These are phyloP conservation scores for Chrysogorgia sp. DNA, from an alignment of 92 coral and sea anemone species.

Conservation along the genomic window DNA sequence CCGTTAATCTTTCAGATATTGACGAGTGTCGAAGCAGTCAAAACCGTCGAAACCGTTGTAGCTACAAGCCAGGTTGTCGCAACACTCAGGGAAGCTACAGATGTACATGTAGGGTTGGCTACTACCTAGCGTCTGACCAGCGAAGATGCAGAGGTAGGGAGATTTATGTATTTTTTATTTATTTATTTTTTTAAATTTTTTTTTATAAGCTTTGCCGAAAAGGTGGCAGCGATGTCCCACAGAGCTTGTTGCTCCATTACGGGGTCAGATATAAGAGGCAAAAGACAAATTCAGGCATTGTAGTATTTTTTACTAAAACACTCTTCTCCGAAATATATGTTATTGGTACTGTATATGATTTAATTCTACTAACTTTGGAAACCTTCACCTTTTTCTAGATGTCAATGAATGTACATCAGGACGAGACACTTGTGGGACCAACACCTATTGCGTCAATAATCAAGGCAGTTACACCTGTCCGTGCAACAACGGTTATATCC, in stretches of 20 bases:
- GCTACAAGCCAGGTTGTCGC: slow-evolving; percentile 12
- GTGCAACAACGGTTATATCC: neutral
- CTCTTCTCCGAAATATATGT: neutral
- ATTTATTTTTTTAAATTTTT: too few relatives aligned
- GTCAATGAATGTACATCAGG: slow-evolving; percentile 14
- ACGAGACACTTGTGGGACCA: neutral
- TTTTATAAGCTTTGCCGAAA: neutral
- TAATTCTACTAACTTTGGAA: too few relatives aligned
- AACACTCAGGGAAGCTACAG: slow-evolving; percentile 23
- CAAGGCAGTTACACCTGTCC: slow-evolving; percentile 12
- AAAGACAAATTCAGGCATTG: too few relatives aligned
- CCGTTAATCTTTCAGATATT: slow-evolving; percentile 15
- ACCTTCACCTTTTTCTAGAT: neutral
- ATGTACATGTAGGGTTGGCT: slow-evolving; percentile 11
- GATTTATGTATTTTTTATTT: neutral
- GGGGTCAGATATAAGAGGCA: too few relatives aligned
- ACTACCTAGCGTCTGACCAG: neutral
- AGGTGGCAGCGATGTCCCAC: too few relatives aligned
- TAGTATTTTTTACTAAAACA: too few relatives aligned
- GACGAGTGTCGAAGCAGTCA: slow-evolving; percentile 8
- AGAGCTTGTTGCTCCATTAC: too few relatives aligned
- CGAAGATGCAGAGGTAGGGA: slow-evolving; percentile 1
- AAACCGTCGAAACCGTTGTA: neutral
- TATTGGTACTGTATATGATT: neutral
- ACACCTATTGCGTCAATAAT: neutral